phyloP scores from a whole-genome alignment of 2,797 vertebrate genomes.

The Hemitrygon akajei region DNA sequence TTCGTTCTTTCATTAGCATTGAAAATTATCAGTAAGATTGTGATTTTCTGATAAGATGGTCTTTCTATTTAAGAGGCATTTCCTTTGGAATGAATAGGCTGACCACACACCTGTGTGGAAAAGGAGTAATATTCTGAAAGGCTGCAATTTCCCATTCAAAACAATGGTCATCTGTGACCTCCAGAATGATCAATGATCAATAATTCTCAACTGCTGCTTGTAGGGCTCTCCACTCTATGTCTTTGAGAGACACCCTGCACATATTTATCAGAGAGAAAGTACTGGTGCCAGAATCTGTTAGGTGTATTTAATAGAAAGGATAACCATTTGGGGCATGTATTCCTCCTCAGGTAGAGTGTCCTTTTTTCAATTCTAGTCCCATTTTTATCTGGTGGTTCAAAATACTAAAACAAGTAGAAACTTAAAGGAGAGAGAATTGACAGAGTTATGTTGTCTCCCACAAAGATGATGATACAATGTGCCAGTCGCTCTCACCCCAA shows the following conservation, averaged over 20 bases:
- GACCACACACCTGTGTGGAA: neutral
- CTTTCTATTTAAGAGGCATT: neutral
- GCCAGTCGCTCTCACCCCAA: neutral
- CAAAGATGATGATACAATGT: neutral
- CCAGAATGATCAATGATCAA: too few species aligned
- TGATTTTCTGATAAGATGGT: neutral
- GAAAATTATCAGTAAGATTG: neutral
- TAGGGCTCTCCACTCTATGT: neutral
- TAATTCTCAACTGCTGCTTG: neutral
- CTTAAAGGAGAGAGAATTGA: neutral
- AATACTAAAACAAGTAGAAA: neutral
- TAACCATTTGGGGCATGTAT: neutral
- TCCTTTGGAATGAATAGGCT: neutral
- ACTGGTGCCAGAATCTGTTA: neutral
- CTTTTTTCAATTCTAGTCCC: neutral
- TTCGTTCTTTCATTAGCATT: neutral
- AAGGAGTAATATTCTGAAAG: neutral
- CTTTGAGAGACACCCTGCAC: neutral
- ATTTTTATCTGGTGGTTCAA: neutral
- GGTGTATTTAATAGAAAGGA: neutral
- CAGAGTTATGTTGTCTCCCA: neutral
- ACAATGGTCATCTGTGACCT: neutral
- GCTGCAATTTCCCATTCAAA: neutral
- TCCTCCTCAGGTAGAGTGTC: neutral
- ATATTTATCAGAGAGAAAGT: too few species aligned